These are phyloP conservation scores for Myocastor coypus DNA, from an alignment of 2,113 vertebrate genomes.

Conservation along the genomic window DNA sequence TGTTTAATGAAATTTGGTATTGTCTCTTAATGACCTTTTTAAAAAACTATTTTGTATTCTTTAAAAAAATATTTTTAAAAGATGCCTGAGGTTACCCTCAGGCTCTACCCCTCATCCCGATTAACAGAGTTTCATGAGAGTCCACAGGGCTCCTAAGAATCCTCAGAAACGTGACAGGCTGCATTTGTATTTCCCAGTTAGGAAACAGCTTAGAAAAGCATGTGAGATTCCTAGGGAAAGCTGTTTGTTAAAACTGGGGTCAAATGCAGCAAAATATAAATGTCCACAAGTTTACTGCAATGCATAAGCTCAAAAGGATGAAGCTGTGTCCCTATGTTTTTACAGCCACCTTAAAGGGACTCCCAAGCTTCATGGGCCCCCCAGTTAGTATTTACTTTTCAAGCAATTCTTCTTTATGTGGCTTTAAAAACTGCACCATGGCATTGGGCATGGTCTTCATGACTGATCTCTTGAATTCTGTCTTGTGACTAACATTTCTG, in stretches of 20 bases:
- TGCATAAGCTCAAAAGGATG: fast-evolving
- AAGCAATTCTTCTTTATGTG: not conserved
- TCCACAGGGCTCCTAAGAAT: not conserved
- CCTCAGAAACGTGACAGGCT: not conserved
- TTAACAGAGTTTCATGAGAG: not conserved
- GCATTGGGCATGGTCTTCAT: not conserved
- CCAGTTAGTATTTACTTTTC: fast-evolving
- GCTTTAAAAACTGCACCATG: not conserved
- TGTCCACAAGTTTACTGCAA: not conserved
- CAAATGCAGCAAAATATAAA: not conserved
- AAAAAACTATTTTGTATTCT: no score
- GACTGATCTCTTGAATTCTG: no score
- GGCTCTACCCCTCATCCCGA: fast-evolving
- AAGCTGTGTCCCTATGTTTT: fast-evolving
- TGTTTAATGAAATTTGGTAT: no score
- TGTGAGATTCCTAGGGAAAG: not conserved
- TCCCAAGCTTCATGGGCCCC: fast-evolving
- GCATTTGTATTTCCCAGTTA: not conserved
- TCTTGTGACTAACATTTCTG: not conserved
- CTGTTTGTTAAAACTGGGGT: not conserved
- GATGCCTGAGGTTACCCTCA: not conserved
- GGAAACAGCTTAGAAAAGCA: not conserved
- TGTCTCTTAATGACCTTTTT: no score
- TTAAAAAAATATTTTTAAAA: no score
- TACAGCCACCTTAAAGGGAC: no score